phyloP scores from a whole-genome alignment of 1,140 invertebrate species.

The Leucophenga varia region DNA sequence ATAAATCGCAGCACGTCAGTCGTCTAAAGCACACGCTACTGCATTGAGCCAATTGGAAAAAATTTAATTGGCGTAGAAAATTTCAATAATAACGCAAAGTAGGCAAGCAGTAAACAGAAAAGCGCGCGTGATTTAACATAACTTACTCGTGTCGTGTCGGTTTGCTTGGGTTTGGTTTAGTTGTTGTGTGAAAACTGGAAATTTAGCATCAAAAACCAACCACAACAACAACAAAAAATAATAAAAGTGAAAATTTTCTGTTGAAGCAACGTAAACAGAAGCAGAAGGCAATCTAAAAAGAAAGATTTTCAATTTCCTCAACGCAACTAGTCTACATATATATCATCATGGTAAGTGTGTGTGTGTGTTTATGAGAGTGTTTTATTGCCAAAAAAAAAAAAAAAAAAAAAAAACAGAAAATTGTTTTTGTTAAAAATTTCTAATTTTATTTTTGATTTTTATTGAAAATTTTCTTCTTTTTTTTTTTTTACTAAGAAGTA shows the following conservation, averaged over 20 bases:
- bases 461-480: slow-evolving; percentile 16
- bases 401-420: too few relatives aligned
- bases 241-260: slow-evolving; percentile 18
- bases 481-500: slow-evolving; percentile 19
- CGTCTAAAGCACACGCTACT: slow-evolving; percentile 38
- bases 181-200: too few relatives aligned
- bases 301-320: slow-evolving; percentile 33
- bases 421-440: slow-evolving; percentile 12
- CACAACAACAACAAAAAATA: slow-evolving; percentile 10
- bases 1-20: too few relatives aligned
- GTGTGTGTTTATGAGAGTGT: slow-evolving; percentile 6
- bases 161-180: too few relatives aligned
- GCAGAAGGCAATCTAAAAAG: too few relatives aligned
- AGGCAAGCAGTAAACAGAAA: too few relatives aligned
- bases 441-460: slow-evolving; percentile 35
- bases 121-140: too few relatives aligned
- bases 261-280: too few relatives aligned
- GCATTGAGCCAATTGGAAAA: slow-evolving; percentile 38
- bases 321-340: slow-evolving; percentile 30
- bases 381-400: not conserved
- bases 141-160: too few relatives aligned
- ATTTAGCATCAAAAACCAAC: too few relatives aligned
- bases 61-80: too few relatives aligned
- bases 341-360: slow-evolving; percentile 43
- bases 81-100: too few relatives aligned